Base-by-base conservation (phyloP, 2,888 invertebrate species). In the Drosophila leonis region DNA sequence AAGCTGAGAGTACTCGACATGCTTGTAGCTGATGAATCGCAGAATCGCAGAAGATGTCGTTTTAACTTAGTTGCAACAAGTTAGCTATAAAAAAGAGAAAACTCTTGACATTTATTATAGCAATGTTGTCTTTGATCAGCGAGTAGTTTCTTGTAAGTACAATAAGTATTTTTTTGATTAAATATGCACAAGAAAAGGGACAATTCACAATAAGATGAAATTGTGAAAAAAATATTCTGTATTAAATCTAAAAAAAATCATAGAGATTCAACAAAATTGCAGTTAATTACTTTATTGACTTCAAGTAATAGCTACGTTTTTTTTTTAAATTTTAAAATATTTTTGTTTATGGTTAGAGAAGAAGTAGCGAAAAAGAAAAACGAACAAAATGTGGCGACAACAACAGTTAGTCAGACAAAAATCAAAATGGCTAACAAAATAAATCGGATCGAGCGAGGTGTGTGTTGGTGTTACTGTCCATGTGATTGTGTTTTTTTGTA, bases 81-180 rank as follows among this genome's bases (percentile, higher is more conserved):
- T 18, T 29, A 15, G 8, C 20, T 33, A 18, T 18, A 35, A 18
- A 49, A 24, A n/a, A 24, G 57, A 39, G 13, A 35, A 64, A 13
- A 35, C 33, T 33, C 64, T 72, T 62, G 37, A 27, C 24, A 56
- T 57, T 56, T n/a, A 37, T 15, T 49, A 54, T 27, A 44, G 24
- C 18, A 12, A 49, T 54, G 27, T 57, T 61, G 52, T 24, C 39
- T 63, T 59, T 61, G 39, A 56, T 51, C 27, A 27, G 20, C 41
- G 29, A 46, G 44, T 29, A 1, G 10, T 42, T 13, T 8, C 2
- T 27, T 27, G 10, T 9, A 18, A 15, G 31, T 49, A 0, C 48
- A 31, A 10, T n/a, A 48, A 2, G 48, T 4, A 48, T 10, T n/a
- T 27, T 29, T 49, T 18, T 18, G 4, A 49, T 31, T 48, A n/a